These are phyloP conservation scores for Vultur gryphus DNA, from an alignment of 2,797 vertebrate genomes.

Conservation along the genomic window DNA sequence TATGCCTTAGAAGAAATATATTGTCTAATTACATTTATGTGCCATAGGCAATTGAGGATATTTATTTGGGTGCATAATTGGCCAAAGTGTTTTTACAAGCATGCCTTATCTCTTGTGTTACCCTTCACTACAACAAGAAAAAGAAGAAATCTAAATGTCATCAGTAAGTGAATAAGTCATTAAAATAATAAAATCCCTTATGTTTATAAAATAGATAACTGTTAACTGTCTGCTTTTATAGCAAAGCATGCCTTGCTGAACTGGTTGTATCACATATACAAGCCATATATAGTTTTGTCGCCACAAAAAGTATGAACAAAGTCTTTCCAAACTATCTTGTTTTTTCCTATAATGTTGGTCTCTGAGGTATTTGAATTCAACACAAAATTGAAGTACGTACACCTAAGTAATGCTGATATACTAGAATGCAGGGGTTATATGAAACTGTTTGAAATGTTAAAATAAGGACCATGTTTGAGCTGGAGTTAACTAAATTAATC, in stretches of 20 bases:
- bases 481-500: neutral
- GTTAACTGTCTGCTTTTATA: neutral
- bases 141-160: neutral
- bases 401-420: neutral
- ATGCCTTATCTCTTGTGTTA: neutral
- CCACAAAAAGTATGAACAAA: neutral
- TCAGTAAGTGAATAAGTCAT: neutral
- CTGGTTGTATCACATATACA: rapidly evolving
- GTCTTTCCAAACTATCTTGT: neutral
- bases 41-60: neutral
- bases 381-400: neutral
- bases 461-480: neutral
- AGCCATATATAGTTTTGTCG: neutral
- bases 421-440: neutral
- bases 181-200: neutral
- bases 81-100: neutral
- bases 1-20: neutral
- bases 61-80: neutral
- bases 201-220: neutral
- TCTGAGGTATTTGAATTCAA: neutral
- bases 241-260: neutral
- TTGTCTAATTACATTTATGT: neutral
- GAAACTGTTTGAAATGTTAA: neutral
- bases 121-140: neutral
- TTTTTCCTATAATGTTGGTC: rapidly evolving